Evolutionary conservation across 2,113 vertebrate species (phyloP), one percentile per base, ranked within the genome.

Genomic region (Sturnira hondurensis): DNA sequence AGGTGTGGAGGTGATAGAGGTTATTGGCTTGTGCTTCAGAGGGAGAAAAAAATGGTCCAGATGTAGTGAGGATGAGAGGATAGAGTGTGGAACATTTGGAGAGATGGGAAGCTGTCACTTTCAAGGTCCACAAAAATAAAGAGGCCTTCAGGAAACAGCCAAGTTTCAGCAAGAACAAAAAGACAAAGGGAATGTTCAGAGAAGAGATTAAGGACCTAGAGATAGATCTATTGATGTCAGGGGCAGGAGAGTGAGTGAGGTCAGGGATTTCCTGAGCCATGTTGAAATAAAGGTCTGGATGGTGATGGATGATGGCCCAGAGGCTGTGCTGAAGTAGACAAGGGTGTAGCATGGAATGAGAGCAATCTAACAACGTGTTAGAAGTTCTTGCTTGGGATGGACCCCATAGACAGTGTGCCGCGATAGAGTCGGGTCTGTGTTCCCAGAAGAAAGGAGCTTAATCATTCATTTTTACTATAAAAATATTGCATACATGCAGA

Each of bases 401-500:
- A 19, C 8, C 8, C 52, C 13, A 15, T 0, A 9, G 36, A 12
- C 33, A 65, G 22, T 88, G 76, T 43, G 58, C 71, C 63, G 33
- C 10, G 50, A 52, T 56, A 86, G 74, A 58, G 12, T n/a, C 38
- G 8, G 8, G 6, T 71, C 67, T 83, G 4, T 52, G 74, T 87
- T 74, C 41, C 22, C n/a, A 76, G 70, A 47, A 80, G 38, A 78
- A 4, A 4, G n/a, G 15, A 10, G 3, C 11, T 80, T 86, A 95
- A 68, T 36, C 78, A 7, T 45, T 80, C 47, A 50, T 90, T 92
- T 95, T 73, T 89, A 78, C 73, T 89, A 89, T 63, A 74, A 84
- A 96, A 84, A 28, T 7, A 83, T 82, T 83, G 50, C 20, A 74
- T 47, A 2, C 41, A 81, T 15, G 80, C 12, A 83, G n/a, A 96